Evolutionary conservation across 2,113 vertebrate genomes (phyloP).

Genomic region (Corythoichthys haematopterus): DNA sequence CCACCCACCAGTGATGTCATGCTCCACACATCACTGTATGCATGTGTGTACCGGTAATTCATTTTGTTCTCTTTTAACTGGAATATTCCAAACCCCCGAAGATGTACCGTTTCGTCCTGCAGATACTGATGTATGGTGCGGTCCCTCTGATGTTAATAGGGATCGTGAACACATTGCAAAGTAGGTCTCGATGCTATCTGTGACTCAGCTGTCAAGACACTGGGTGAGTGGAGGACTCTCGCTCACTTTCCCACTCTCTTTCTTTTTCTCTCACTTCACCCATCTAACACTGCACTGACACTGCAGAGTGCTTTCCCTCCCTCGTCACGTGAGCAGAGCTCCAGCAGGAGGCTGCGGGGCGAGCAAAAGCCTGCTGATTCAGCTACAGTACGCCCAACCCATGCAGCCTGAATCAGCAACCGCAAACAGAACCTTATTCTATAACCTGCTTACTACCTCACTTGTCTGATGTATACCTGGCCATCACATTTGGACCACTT

Average conservation of each 20-base stretch:
- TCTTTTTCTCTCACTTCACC: conserved; percentile 30
- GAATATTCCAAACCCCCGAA: conserved; percentile 6
- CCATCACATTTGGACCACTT: not conserved
- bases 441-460: conserved; percentile 3
- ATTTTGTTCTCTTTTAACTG: not conserved
- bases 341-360: conserved; percentile 63
- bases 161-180: conserved; percentile 22
- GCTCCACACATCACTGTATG: not conserved
- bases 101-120: conserved; percentile 35
- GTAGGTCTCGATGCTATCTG: conserved; percentile 37
- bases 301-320: conserved; percentile 63
- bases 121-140: conserved; percentile 26
- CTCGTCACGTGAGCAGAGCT: conserved; percentile 63
- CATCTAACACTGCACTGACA: conserved; percentile 64
- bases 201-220: conserved; percentile 55
- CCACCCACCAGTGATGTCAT: not conserved
- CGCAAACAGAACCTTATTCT: conserved; percentile 34
- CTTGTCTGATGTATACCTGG: not conserved
- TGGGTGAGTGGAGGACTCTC: conserved; percentile 56
- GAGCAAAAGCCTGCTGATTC: conserved; percentile 70
- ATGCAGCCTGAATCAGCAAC: conserved; percentile 63
- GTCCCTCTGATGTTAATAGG: conserved; percentile 25
- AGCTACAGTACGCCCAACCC: conserved; percentile 57
- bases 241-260: conserved; percentile 19
- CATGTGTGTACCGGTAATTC: not conserved